Evolutionary conservation across 2,888 invertebrate genomes (phyloP), one percentile per base, ranked within the genome.

Genomic region (Brachylomia viminalis): DNA sequence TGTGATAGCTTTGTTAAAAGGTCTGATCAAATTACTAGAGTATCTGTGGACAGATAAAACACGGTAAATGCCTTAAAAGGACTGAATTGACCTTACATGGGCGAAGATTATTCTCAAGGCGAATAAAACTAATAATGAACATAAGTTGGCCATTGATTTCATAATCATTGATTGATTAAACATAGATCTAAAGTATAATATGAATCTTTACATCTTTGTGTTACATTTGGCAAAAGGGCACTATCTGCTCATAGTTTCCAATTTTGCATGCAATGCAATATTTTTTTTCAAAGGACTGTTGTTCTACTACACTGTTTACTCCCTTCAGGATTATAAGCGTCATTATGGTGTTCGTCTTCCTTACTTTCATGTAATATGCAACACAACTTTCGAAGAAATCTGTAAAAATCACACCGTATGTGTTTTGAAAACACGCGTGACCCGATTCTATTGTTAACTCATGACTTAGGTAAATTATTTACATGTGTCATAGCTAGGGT

Each of bases 361-460:
- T 58, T 33, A 38, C 15, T 66, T 77, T 77, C 56, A 54, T 54
- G 27, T 58, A 65, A 69, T 49, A 67, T 72, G 49, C 23, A 71
- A 49, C 23, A 54, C 30, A 54, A 45, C 17, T 66, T 83, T 67
- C 33, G n/a, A 69, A 67, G 64, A 81, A 85, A 72, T 69, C 64
- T 75, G 74, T 71, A 68, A 71, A 86, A 80, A 80, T 72, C 72
- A 79, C 66, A 72, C 66, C 69, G 75, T 72, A 56, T 73, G 59
- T 75, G 56, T 73, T 83, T 76, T 82, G 59, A 72, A 77, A 81
- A 83, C 87, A 85, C 87, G 78, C 74, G 82, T 79, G 85, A 84
- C 86, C 86, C 71, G 82, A 82, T 83, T 85, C 76, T 75, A 80
- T 70, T 76, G 86, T 81, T 73, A 81, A 85, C 75, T 89, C 89